phyloP scores from a whole-genome alignment of 2,113 vertebrate species.

The Plectropomus leopardus region DNA sequence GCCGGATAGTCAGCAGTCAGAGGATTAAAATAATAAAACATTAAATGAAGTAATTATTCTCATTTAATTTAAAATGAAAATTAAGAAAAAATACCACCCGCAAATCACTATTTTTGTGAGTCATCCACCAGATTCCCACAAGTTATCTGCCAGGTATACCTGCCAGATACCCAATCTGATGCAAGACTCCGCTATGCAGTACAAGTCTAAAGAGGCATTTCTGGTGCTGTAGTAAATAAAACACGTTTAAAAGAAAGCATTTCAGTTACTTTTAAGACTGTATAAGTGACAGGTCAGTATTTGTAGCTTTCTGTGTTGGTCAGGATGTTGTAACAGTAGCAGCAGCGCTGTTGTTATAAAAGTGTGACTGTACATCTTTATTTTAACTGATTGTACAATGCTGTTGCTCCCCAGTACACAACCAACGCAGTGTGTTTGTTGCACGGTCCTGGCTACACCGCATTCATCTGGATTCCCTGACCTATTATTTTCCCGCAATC shows the following conservation, averaged over 20 bases:
- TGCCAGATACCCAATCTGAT: too few species aligned
- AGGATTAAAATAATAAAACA: too few species aligned
- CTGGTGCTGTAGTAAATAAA: not conserved
- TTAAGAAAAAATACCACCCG: too few species aligned
- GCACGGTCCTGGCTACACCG: constrained; percentile 20
- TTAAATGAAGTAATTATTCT: too few species aligned
- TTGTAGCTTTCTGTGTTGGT: not conserved
- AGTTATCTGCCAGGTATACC: too few species aligned
- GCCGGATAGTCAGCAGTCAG: too few species aligned
- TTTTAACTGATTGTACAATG: not conserved
- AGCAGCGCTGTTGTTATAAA: not conserved
- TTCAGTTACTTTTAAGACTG: not conserved
- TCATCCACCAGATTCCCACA: too few species aligned
- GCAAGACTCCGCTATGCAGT: too few species aligned
- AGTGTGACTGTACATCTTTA: constrained; percentile 19
- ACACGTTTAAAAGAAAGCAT: not conserved
- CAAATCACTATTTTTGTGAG: too few species aligned
- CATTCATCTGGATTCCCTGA: constrained; percentile 46
- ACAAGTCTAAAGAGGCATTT: not conserved
- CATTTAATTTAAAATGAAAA: too few species aligned
- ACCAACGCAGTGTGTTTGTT: constrained; percentile 17
- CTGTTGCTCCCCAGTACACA: constrained; percentile 11
- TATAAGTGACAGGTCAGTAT: not conserved
- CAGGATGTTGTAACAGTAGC: not conserved
- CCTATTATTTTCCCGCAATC: constrained; percentile 59